Evolutionary conservation across 1,140 invertebrate genomes (phyloP).

Genomic region (Diprion similis): DNA sequence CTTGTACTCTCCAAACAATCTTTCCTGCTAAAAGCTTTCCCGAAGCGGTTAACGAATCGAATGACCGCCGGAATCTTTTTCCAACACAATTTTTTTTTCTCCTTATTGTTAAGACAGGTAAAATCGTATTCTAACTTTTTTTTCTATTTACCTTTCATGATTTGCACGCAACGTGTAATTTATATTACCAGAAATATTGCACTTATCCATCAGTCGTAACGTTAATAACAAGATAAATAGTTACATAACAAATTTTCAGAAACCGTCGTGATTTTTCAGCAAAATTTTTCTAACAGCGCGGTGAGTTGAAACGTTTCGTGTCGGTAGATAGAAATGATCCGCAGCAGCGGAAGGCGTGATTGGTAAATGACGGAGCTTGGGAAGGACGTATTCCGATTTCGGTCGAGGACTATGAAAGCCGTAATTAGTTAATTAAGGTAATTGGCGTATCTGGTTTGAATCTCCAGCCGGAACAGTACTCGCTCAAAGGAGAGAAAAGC

Average conservation of each 20-base stretch:
- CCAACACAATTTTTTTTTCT: slow-evolving; percentile 30
- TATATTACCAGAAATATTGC: too few species aligned
- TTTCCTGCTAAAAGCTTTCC: slow-evolving; percentile 20
- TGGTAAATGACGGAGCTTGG: too few species aligned
- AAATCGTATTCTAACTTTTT: too few species aligned
- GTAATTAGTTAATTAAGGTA: slow-evolving; percentile 6
- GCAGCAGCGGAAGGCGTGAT: too few species aligned
- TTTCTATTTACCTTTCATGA: too few species aligned
- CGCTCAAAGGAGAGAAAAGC: slow-evolving; percentile 18
- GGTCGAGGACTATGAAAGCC: background rate
- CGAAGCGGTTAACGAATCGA: slow-evolving; percentile 23
- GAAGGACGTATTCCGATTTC: slow-evolving; percentile 2
- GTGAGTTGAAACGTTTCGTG: too few species aligned
- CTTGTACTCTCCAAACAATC: slow-evolving; percentile 23
- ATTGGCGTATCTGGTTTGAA: background rate
- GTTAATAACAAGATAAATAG: too few species aligned
- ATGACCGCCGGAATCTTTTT: slow-evolving; percentile 27
- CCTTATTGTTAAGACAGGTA: slow-evolving; percentile 20
- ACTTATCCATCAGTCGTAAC: too few species aligned
- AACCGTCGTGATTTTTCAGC: too few species aligned
- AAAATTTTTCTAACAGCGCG: too few species aligned
- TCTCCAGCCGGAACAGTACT: slow-evolving; percentile 28
- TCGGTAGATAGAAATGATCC: too few species aligned
- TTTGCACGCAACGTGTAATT: slow-evolving; percentile 2
- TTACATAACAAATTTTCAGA: too few species aligned